A percentile compares a stretch with the other conserved stretches of the same genome.
phyloP scores from a whole-genome alignment of 2,113 vertebrate species.

The Opisthocomus hoazin region DNA sequence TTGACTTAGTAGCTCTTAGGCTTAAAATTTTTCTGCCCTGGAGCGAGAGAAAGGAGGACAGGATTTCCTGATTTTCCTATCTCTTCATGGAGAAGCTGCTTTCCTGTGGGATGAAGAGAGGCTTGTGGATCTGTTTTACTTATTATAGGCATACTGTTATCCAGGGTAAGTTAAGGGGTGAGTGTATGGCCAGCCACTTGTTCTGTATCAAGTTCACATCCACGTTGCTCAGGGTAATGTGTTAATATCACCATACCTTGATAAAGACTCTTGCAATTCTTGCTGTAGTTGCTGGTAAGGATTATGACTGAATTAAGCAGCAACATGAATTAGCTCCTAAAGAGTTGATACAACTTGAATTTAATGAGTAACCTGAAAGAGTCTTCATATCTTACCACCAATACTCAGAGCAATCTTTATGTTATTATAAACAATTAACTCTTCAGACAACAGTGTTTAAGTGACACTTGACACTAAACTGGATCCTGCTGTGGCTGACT shows the following conservation, averaged over 20 bases:
- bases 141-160: not conserved
- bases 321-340: not conserved
- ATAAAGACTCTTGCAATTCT: not conserved
- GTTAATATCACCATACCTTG: not conserved
- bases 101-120: not conserved
- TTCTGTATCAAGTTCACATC: not conserved
- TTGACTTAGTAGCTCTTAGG: not conserved
- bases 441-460: not conserved
- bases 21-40: not conserved
- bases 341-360: not conserved
- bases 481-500: not conserved
- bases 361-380: not conserved
- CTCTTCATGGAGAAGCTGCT: not conserved
- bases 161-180: not conserved
- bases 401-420: not conserved
- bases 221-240: not conserved
- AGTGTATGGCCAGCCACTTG: not conserved
- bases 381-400: not conserved
- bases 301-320: not conserved
- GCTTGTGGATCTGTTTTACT: not conserved
- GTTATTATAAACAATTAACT: not conserved
- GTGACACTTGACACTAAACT: not conserved
- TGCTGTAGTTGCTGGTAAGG: not conserved
- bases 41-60: not conserved
- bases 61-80: not conserved